Percentiles rank a stretch among this genome's conserved stretches.
Conservation (phyloP, 1,140 invertebrate species). For the Xylocopa sonorina region DNA sequence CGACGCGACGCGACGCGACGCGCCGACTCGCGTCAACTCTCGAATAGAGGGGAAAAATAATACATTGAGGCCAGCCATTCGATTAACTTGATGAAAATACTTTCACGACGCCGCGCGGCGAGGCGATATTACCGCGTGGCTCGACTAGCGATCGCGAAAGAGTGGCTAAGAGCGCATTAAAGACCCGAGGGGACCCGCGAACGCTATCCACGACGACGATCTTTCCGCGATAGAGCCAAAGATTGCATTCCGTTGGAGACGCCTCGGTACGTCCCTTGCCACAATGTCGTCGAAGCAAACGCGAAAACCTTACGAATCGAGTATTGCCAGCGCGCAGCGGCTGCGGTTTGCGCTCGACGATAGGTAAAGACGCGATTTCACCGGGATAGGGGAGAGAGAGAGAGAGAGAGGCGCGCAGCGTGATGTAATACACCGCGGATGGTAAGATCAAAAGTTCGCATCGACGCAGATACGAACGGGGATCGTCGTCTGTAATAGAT, state of each 20-base stretch:
- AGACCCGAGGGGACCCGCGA: not conserved
- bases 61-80: constrained; percentile 3
- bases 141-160: not conserved
- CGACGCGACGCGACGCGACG: too few relatives aligned
- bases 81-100: constrained; percentile 29
- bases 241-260: not conserved
- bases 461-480: constrained; percentile 11
- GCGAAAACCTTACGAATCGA: constrained; percentile 18
- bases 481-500: constrained; percentile 68
- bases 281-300: constrained; percentile 6
- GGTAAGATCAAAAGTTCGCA: constrained; percentile 63
- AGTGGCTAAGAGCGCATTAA: constrained; percentile 13
- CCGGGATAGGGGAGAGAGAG: constrained; percentile 1
- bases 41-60: not conserved
- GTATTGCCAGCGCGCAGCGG: not conserved
- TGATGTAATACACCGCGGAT: constrained; percentile 51
- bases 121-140: not conserved
- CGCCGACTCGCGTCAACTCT: not conserved
- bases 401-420: not conserved
- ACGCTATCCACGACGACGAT: not conserved
- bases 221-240: not conserved
- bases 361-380: constrained; percentile 22
- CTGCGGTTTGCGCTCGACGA: not conserved
- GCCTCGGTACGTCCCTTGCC: not conserved
- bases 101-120: constrained; percentile 20